Evolutionary conservation across 1,140 invertebrate genomes (phyloP).

Genomic region (Aphelenchoides fujianensis): DNA sequence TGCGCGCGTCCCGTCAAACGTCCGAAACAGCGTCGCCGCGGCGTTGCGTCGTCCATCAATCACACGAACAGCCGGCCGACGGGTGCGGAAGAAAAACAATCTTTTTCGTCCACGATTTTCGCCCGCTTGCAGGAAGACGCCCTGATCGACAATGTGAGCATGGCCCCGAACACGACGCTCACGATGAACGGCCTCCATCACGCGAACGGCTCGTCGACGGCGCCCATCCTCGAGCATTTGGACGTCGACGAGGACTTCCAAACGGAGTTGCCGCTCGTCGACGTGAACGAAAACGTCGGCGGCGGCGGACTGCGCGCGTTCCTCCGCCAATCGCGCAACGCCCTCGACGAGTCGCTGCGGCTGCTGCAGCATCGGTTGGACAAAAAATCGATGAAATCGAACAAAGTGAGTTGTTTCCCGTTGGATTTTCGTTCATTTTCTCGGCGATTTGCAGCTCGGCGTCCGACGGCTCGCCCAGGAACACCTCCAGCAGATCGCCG

Average conservation of each 20-base stretch:
- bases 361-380: neutral
- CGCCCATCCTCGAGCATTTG: neutral
- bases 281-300: neutral
- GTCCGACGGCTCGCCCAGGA: neutral
- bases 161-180: neutral
- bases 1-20: no score
- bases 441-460: conserved; percentile 6
- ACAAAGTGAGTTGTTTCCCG: no score
- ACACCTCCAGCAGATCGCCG: neutral
- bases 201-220: neutral
- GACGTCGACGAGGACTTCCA: conserved; percentile 15
- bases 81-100: no score
- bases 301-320: neutral
- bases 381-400: conserved; percentile 4
- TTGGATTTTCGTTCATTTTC: no score
- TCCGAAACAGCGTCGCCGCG: no score
- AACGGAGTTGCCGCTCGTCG: conserved; percentile 12
- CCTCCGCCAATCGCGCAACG: neutral
- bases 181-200: neutral
- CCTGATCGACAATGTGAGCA: neutral
- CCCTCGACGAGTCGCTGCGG: conserved; percentile 1
- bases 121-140: conserved; percentile 1
- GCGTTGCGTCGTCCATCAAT: no score
- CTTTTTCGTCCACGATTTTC: no score
- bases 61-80: no score